Evolutionary conservation across 2,797 vertebrate genomes (phyloP), one percentile per base, ranked within the genome.

Genomic region (Triplophysa yarkandensis): DNA sequence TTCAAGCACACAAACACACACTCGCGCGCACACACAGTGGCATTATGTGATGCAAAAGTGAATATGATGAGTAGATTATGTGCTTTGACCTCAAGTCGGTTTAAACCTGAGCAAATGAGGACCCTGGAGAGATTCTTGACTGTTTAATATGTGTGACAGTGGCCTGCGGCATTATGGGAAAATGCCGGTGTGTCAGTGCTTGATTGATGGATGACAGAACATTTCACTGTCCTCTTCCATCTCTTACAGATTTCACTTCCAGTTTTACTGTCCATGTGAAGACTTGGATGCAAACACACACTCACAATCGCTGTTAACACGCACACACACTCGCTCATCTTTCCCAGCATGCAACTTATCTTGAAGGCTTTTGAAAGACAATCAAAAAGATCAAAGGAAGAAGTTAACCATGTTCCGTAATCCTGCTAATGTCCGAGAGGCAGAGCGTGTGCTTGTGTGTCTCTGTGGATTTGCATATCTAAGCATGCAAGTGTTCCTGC

Each of bases 141-240:
- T 76, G 78, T 83, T 88, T 84, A 87, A 89, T 88, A 90, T 88
- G 84, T 87, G 83, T 83, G 86, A 80, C 78, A 69, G 78, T 64
- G 48, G 80, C 84, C 85, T 25, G 76, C 77, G 80, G 85, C 85
- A 88, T 88, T 87, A 83, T 86, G 83, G 84, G 83, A 86, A 84
- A 82, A 80, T 89, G 86, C 86, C 76, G 76, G 79, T 46, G 80
- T 89, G 85, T 87, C 82, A 78, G 78, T 23, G 44, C 58, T 71
- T 87, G 86, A 90, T 85, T 92, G 91, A 91, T 87, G 86, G 87
- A 87, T 88, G 79, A 78, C 65, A 74, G 73, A 71, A 85, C 68
- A 72, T 85, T 80, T 80, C 85, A 75, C 80, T 75, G 82, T 87
- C 86, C 87, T 82, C 76, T 63, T 80, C 84, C 80, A 84, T 87